A percentile compares a stretch with the other conserved stretches of the same genome.
Evolutionary conservation across 2,113 vertebrate species (phyloP).

Genomic region (Boulengeromyrus knoepffleri): DNA sequence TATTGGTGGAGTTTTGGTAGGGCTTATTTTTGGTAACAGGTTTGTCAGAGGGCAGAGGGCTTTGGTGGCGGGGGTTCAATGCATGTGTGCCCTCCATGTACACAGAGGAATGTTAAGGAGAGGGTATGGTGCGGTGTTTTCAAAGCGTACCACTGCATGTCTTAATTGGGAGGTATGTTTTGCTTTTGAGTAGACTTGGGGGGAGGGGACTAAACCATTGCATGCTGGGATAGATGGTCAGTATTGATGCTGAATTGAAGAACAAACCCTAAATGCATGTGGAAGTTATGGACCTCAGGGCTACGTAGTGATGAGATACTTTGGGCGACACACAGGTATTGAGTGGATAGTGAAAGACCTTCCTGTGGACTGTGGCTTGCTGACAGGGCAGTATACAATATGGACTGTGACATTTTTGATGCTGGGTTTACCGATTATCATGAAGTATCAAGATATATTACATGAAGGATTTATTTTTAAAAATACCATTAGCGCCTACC

Average conservation of each 20-base stretch:
- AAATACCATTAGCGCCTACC: background rate
- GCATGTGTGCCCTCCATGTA: background rate
- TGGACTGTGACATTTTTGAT: background rate
- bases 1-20: background rate
- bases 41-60: background rate
- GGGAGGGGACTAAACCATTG: conserved; percentile 11
- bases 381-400: background rate
- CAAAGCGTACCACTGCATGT: conserved; percentile 14
- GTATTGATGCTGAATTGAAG: background rate
- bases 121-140: background rate
- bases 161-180: conserved; percentile 24
- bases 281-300: background rate
- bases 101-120: conserved; percentile 7
- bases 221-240: background rate
- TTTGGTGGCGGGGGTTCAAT: background rate
- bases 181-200: conserved; percentile 20
- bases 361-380: background rate
- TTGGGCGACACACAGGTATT: background rate
- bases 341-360: background rate
- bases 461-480: background rate
- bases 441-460: background rate
- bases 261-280: background rate
- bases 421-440: background rate
- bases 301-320: background rate
- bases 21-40: background rate